Base-by-base conservation (phyloP, 64 coral and sea anemone genomes). In the Orbicella faveolata region DNA sequence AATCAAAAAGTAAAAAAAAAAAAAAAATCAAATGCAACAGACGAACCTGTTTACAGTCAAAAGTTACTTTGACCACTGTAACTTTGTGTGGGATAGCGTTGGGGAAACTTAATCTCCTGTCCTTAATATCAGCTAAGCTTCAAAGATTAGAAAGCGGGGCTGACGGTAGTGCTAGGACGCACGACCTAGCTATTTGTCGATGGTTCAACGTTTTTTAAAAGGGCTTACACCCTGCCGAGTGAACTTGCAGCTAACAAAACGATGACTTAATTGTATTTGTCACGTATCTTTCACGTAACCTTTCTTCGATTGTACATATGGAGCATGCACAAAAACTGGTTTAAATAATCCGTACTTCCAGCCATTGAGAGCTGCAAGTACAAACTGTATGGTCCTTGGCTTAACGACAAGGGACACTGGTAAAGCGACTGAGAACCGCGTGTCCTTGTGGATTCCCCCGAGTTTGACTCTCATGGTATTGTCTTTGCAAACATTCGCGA, bases 291-390 rank as follows among this genome's bases (percentile, higher is more conserved):
- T 30, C 36, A 48, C 14, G 21, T 44, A 53, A 51, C 26, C 37
- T 14, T 18, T n/a, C 19, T 67, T 26, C 23, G 20, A 36, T 36
- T 85, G 23, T 34, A 59, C 44, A 87, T 73, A 36, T n/a, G 76
- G 80, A 35, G 41, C 55, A 21, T 94, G 74, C 14, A 66, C 33
- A 5, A 94, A 73, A 69, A 81, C 34, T 10, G 95, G 95, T 33
- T 73, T 89, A 85, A 93, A 95, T 9, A 79, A 78, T 36, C 94
- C 94, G 53, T 89, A 99, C 74, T 92, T 99, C 94, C 96, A 95
- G 1, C 14, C 94, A 72, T 95, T 78, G 30, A 93, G 77, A 63
- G 90, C 94, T 20, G 94, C 73, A 21, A 90, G 75, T 18, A 95
- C 35, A 74, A 93, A 99, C 25, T 81, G 74, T 20, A 95, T 83